These are phyloP conservation scores for Protosalanx chinensis DNA, from an alignment of 2,797 vertebrate species.

Conservation along the genomic window DNA sequence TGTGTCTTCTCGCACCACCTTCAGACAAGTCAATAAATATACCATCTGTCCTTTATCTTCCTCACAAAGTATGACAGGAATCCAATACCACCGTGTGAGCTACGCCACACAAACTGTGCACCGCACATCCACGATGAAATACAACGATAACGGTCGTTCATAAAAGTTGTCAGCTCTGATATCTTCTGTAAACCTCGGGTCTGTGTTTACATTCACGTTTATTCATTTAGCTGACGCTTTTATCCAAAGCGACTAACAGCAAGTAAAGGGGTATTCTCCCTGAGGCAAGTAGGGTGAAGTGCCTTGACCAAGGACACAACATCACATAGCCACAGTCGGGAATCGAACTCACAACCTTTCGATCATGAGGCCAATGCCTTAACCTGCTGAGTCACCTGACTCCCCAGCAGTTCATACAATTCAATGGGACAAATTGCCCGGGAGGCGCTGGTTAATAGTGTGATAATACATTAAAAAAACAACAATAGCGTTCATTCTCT, in stretches of 20 bases:
- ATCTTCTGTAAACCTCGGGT: not conserved
- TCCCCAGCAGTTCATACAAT: not conserved
- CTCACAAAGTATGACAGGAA: slow-evolving; percentile 24
- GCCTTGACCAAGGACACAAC: too few relatives aligned
- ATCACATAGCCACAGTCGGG: too few relatives aligned
- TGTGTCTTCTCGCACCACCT: not conserved
- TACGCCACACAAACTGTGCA: slow-evolving; percentile 3
- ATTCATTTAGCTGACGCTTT: too few relatives aligned
- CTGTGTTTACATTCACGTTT: not conserved
- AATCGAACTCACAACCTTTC: too few relatives aligned
- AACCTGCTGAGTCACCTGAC: too few relatives aligned
- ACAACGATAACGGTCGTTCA: not conserved
- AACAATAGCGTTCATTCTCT: not conserved
- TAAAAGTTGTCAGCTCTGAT: not conserved
- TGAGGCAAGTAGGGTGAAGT: too few relatives aligned
- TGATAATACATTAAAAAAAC: not conserved
- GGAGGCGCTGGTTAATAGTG: not conserved
- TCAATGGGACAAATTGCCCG: not conserved
- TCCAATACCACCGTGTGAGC: slow-evolving; percentile 7
- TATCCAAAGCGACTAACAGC: too few relatives aligned
- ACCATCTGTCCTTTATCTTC: slow-evolving; percentile 25
- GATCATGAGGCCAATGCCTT: too few relatives aligned
- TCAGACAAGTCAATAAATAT: slow-evolving; percentile 29
- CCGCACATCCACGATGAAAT: not conserved
- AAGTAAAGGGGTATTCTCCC: too few relatives aligned